Evolutionary conservation across 2,888 invertebrate species (phyloP).

Genomic region (Melinaea menophilus): DNA sequence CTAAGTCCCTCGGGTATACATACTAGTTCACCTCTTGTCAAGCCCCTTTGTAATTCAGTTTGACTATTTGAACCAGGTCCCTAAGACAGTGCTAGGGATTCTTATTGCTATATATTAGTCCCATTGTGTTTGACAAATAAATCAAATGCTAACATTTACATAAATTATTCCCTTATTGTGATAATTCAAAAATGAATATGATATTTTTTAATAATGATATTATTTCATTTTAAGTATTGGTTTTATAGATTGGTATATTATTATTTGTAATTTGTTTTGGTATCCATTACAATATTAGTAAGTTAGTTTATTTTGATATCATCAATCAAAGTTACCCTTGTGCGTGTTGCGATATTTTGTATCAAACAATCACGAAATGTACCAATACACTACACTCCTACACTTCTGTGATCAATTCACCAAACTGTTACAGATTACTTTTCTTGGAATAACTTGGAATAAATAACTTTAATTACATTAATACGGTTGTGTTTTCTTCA

Average conservation of each 20-base stretch:
- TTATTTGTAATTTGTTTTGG: background rate
- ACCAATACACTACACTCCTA: constrained; percentile 9
- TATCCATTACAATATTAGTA: constrained; percentile 12
- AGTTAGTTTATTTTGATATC: constrained; percentile 24
- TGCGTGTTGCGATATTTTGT: constrained; percentile 21
- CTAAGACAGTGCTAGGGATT: constrained; percentile 3
- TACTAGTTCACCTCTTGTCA: constrained; percentile 37
- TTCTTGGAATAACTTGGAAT: background rate
- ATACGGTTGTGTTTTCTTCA: background rate
- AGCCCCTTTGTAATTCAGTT: constrained; percentile 31
- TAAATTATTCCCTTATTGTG: too few relatives aligned
- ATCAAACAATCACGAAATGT: constrained; percentile 24
- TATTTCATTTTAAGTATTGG: too few relatives aligned
- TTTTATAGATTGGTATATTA: background rate
- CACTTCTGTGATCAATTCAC: constrained; percentile 18
- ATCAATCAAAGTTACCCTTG: constrained; percentile 31
- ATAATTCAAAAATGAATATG: too few relatives aligned
- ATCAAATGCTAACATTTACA: too few relatives aligned
- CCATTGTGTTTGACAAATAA: too few relatives aligned
- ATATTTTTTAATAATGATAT: too few relatives aligned
- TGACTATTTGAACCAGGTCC: constrained; percentile 14
- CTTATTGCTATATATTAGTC: background rate
- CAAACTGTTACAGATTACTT: constrained; percentile 8
- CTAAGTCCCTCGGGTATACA: constrained; percentile 48
- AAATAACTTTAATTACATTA: background rate